Percentiles rank a stretch among this genome's conserved stretches.
These are phyloP conservation scores for Trinorchestia longiramus DNA, from an alignment of 1,140 invertebrate species.

Conservation along the genomic window DNA sequence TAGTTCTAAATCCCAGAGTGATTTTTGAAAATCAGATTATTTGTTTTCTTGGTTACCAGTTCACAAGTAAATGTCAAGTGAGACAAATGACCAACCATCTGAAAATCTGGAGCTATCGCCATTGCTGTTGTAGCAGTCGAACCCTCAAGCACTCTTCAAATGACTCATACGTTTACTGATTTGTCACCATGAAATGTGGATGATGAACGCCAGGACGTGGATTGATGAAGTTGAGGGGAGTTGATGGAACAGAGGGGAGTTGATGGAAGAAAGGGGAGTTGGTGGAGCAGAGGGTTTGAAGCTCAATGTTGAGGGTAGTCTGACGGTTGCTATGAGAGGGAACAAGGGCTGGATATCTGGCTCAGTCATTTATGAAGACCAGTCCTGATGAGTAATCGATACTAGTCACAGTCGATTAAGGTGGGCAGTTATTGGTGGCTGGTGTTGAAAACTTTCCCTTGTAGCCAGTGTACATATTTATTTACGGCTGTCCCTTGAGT, in stretches of 20 bases:
- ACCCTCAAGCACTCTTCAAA: neutral
- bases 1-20: too few species aligned
- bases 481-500: too few species aligned
- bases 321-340: neutral
- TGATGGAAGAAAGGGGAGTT: neutral
- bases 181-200: neutral
- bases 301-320: neutral
- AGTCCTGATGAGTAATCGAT: conserved; percentile 19
- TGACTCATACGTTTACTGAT: neutral
- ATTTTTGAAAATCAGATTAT: too few species aligned
- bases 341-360: neutral
- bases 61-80: neutral
- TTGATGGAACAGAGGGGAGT: neutral
- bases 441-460: neutral
- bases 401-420: conserved; percentile 4
- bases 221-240: conserved; percentile 31
- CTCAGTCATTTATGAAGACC: neutral
- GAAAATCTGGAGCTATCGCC: neutral
- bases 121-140: neutral
- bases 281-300: neutral
- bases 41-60: neutral
- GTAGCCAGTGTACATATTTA: too few species aligned
- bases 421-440: neutral
- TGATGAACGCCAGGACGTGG: neutral
- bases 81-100: neutral